phyloP scores from a whole-genome alignment of 2,797 vertebrate genomes.

The Sebastes flavidus region DNA sequence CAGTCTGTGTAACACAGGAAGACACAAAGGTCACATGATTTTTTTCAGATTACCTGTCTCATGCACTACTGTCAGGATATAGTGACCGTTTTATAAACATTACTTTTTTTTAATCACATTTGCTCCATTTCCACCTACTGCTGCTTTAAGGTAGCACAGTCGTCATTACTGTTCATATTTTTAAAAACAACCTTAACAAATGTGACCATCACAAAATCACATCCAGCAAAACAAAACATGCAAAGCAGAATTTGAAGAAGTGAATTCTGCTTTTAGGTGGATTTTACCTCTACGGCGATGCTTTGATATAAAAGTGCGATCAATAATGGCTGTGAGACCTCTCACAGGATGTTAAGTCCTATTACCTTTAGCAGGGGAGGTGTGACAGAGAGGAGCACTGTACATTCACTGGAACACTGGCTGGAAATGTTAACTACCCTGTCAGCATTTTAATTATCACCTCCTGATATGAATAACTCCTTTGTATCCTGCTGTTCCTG shows the following conservation, averaged over 20 bases:
- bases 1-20: too few relatives aligned
- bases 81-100: too few relatives aligned
- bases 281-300: not conserved
- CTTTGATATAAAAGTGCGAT: not conserved
- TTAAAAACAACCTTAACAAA: not conserved
- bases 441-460: conserved; percentile 61
- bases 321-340: conserved; percentile 13
- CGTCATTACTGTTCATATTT: not conserved
- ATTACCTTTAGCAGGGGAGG: conserved; percentile 35
- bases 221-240: not conserved
- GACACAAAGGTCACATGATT: too few relatives aligned
- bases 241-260: not conserved
- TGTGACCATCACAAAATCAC: not conserved
- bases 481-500: conserved; percentile 14
- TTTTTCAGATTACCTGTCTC: too few relatives aligned
- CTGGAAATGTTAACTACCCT: conserved; percentile 59
- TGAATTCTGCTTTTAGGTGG: not conserved
- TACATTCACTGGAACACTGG: conserved; percentile 48
- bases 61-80: too few relatives aligned
- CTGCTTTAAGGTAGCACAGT: not conserved
- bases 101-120: too few relatives aligned
- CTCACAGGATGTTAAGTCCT: conserved; percentile 25
- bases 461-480: conserved; percentile 43
- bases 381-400: conserved; percentile 13
- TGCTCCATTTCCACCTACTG: too few relatives aligned